Percentiles rank a stretch among this genome's conserved stretches.
Conservation (phyloP, 1,140 invertebrate species). For the Listronotus bonariensis region DNA sequence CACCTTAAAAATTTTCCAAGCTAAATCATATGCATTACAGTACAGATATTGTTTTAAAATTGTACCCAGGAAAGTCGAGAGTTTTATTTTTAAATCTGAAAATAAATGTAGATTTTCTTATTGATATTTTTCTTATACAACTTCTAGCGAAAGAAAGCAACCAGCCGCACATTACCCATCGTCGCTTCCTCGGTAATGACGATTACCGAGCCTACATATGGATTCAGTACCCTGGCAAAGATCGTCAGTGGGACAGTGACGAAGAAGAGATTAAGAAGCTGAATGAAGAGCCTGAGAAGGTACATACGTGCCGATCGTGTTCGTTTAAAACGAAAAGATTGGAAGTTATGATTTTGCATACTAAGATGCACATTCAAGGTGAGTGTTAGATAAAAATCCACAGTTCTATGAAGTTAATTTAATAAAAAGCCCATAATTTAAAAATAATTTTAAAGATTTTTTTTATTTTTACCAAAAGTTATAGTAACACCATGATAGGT, state of each 20-base stretch:
- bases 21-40: too few relatives aligned
- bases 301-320: constrained; percentile 68
- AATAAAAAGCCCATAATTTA: too few relatives aligned
- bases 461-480: too few relatives aligned
- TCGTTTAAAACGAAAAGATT: constrained; percentile 66
- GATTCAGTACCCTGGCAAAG: constrained; percentile 57
- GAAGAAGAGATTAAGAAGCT: constrained; percentile 36
- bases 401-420: too few relatives aligned
- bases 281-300: constrained; percentile 34
- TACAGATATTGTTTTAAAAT: too few relatives aligned
- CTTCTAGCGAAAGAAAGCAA: constrained; percentile 19
- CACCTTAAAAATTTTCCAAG: too few relatives aligned
- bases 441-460: too few relatives aligned
- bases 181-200: constrained; percentile 60
- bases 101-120: too few relatives aligned
- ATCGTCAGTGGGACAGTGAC: constrained; percentile 36
- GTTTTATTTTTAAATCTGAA: too few relatives aligned
- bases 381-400: neutral
- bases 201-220: constrained; percentile 68
- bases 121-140: constrained; percentile 41
- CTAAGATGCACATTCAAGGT: constrained; percentile 61
- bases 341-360: constrained; percentile 72
- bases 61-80: too few relatives aligned
- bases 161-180: constrained; percentile 58
- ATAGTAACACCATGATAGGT: too few relatives aligned